Evolutionary conservation across 2,113 vertebrate species (phyloP).

Genomic region (Notarius lentiginosus): DNA sequence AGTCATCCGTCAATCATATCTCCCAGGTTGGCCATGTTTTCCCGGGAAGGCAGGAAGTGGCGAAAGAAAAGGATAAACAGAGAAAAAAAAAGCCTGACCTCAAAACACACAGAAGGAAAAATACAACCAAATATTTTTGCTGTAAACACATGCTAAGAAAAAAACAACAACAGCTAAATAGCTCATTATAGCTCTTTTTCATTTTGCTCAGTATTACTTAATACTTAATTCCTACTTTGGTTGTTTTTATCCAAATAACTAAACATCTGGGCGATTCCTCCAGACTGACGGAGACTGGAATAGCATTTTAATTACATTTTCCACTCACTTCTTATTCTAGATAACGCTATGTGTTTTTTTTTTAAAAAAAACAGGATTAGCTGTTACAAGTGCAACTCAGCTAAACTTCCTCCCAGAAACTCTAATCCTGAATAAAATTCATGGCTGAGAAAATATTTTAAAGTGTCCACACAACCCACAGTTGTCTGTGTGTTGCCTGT

Average conservation of each 20-base stretch:
- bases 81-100: background rate
- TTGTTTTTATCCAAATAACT: background rate
- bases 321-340: background rate
- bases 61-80: background rate
- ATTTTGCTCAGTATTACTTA: background rate
- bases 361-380: background rate
- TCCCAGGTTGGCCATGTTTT: conserved; percentile 68
- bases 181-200: background rate
- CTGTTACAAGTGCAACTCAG: background rate
- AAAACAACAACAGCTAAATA: background rate
- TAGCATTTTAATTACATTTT: background rate
- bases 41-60: background rate
- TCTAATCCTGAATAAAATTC: background rate
- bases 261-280: too few species aligned
- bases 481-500: background rate
- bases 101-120: background rate
- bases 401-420: background rate
- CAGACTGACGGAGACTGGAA: background rate
- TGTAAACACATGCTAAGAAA: background rate
- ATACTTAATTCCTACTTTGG: background rate
- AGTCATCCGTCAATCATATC: conserved; percentile 93
- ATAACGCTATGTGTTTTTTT: background rate
- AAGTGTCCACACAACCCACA: background rate
- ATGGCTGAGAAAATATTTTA: background rate
- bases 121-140: background rate